Conservation (phyloP, 1,140 invertebrate species). For the Drosophila sp. region DNA sequence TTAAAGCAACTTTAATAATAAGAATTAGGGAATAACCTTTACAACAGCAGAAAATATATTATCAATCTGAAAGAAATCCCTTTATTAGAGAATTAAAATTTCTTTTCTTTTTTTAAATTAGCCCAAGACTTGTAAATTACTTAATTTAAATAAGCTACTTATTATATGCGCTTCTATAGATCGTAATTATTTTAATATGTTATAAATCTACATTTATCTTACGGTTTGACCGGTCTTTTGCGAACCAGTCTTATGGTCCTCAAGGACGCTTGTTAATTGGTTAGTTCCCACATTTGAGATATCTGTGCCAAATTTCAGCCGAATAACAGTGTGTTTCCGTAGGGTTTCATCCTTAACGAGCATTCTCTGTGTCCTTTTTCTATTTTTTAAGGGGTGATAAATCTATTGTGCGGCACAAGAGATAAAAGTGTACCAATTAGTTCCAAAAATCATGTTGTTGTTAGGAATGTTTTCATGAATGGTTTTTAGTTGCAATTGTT, state of each 20-base stretch:
- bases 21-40: no score
- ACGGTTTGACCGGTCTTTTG: no score
- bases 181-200: not conserved
- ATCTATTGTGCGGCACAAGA: conserved; percentile 36
- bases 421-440: conserved; percentile 42
- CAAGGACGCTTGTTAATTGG: not conserved
- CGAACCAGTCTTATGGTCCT: not conserved
- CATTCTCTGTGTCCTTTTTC: conserved; percentile 6
- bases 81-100: no score
- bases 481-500: conserved; percentile 20
- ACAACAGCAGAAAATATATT: no score
- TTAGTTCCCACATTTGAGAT: conserved; percentile 32
- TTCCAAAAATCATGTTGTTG: conserved; percentile 14
- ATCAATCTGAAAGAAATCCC: no score
- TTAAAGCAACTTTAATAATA: no score
- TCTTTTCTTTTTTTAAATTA: no score
- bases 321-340: conserved; percentile 8
- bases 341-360: conserved; percentile 23
- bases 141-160: no score
- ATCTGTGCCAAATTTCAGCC: conserved; percentile 22
- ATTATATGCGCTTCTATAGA: no score
- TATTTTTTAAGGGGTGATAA: conserved; percentile 44
- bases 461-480: conserved; percentile 17
- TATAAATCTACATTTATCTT: not conserved
- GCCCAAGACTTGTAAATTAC: no score